A percentile compares a stretch with the other conserved stretches of the same genome.
These are phyloP conservation scores for Stegastes partitus DNA, from an alignment of 2,113 vertebrate species.

Conservation along the genomic window DNA sequence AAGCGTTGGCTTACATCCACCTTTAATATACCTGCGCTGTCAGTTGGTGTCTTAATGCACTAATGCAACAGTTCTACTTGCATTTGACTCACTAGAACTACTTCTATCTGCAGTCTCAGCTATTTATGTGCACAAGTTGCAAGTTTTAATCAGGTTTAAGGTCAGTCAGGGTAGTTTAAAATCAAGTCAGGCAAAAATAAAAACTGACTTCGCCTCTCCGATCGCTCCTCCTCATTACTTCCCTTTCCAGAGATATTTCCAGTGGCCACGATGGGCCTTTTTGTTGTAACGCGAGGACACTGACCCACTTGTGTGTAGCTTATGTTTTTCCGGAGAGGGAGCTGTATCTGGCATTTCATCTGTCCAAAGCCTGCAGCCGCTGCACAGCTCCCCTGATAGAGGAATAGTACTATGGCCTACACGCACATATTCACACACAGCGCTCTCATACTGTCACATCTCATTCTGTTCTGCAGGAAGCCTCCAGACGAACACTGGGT, in stretches of 20 bases:
- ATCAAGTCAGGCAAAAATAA: conserved; percentile 1
- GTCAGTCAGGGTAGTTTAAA: background rate
- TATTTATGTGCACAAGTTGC: background rate
- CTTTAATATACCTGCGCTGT: background rate
- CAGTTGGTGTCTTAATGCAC: background rate
- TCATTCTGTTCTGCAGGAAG: conserved; percentile 41
- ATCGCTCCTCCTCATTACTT: conserved; percentile 14
- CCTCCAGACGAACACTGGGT: conserved; percentile 32
- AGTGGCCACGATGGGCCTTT: conserved; percentile 7
- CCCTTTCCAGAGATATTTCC: conserved; percentile 19
- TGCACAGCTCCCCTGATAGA: conserved; percentile 17
- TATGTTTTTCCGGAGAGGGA: conserved; percentile 31
- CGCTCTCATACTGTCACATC: conserved; percentile 63
- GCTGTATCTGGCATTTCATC: conserved; percentile 47
- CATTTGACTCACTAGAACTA: background rate
- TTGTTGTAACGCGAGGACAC: background rate
- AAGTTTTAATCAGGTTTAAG: background rate
- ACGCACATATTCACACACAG: conserved; percentile 18
- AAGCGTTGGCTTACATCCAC: background rate
- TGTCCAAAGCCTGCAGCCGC: conserved; percentile 33
- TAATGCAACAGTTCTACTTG: too few species aligned
- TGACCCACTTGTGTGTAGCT: conserved; percentile 48
- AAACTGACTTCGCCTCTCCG: conserved; percentile 10
- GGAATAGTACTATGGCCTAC: conserved; percentile 7
- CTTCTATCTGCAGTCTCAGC: background rate